These are phyloP conservation scores for Drosophila eohydei DNA, from an alignment of 2,888 invertebrate species.

Conservation along the genomic window DNA sequence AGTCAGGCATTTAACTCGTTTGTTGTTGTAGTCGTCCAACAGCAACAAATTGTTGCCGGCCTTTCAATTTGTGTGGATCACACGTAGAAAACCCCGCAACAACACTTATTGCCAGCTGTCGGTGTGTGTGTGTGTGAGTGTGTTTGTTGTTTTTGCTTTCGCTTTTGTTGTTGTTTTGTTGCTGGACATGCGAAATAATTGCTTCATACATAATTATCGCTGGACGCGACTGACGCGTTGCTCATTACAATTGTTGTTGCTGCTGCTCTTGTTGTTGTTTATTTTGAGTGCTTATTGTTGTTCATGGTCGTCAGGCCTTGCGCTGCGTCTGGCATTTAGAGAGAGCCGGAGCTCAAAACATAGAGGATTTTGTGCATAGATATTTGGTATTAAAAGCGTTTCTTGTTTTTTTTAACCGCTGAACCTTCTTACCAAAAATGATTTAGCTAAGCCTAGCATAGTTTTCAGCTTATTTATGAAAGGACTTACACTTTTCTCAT, in stretches of 20 bases:
- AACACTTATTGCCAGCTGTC: conserved; percentile 33
- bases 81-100: conserved; percentile 53
- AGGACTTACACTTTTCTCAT: background rate
- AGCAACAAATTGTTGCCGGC: conserved; percentile 58
- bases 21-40: conserved; percentile 41
- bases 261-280: conserved; percentile 13
- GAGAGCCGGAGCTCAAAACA: background rate
- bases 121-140: conserved; percentile 17
- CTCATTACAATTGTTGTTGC: conserved; percentile 24
- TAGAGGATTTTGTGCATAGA: conserved; percentile 6
- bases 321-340: conserved; percentile 11
- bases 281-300: conserved; percentile 26
- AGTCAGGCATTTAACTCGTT: conserved; percentile 79
- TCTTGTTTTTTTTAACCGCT: background rate
- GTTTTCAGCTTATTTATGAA: background rate
- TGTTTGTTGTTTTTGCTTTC: conserved; percentile 33
- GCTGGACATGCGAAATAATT: conserved; percentile 76
- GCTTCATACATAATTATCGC: conserved; percentile 78
- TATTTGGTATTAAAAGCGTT: conserved; percentile 1
- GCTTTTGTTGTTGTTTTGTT: conserved; percentile 52
- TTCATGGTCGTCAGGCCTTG: conserved; percentile 15
- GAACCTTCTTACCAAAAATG: background rate
- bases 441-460: background rate
- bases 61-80: conserved; percentile 73
- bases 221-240: conserved; percentile 27